phyloP scores from a whole-genome alignment of 64 coral and sea anemone species.

The Hydrozoanthus tunicans region DNA sequence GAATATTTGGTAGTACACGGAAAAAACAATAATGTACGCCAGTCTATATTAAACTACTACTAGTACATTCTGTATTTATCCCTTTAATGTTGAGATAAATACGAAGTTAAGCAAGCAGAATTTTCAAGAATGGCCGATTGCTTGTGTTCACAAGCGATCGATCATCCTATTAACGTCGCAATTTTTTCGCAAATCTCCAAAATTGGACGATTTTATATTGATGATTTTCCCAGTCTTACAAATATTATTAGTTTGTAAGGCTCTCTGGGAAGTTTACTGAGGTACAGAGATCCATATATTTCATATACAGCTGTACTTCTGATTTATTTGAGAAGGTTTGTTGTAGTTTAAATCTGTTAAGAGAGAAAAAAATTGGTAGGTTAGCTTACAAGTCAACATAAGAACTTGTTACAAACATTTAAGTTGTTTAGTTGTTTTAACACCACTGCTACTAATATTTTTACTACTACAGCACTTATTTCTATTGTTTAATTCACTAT shows the following conservation, averaged over 20 bases:
- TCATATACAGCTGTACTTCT: background rate
- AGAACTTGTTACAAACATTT: background rate
- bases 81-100: constrained; percentile 8
- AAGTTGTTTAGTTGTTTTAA: background rate
- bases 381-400: background rate
- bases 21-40: background rate
- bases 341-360: constrained; percentile 42
- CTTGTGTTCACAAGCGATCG: background rate
- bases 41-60: background rate
- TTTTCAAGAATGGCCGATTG: constrained; percentile 42
- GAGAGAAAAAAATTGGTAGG: constrained; percentile 20
- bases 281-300: background rate
- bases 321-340: constrained; percentile 7
- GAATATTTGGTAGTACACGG: background rate
- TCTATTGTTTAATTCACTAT: too few relatives aligned
- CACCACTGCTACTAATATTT: background rate
- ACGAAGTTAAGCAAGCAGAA: constrained; percentile 48
- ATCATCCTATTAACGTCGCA: constrained; percentile 32
- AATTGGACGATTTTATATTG: constrained; percentile 26
- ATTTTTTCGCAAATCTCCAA: constrained; percentile 27
- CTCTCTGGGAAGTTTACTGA: background rate
- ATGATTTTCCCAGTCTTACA: background rate
- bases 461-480: too few relatives aligned
- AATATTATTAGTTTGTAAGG: background rate
- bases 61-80: background rate